Evolutionary conservation across 2,888 invertebrate genomes (phyloP).

Genomic region (Pyrrhia umbra): DNA sequence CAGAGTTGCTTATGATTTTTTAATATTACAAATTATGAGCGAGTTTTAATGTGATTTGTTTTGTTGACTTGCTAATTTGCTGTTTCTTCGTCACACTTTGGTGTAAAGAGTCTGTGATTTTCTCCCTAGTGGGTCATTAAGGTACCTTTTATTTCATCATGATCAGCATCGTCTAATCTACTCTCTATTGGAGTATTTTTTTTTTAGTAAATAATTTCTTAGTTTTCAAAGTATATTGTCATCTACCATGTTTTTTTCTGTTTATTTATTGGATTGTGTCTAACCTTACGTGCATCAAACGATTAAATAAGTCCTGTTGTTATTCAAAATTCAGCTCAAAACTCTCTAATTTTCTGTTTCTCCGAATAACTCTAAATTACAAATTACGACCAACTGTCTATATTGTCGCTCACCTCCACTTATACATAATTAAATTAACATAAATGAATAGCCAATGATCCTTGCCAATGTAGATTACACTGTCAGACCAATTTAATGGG

Average conservation of each 20-base stretch:
- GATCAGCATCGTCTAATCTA: too few relatives aligned
- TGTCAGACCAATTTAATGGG: slow-evolving; percentile 15
- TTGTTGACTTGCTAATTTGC: not conserved
- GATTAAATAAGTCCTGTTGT: not conserved
- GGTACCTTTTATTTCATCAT: too few relatives aligned
- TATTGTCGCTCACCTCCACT: not conserved
- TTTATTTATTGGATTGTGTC: too few relatives aligned
- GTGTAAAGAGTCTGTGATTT: not conserved
- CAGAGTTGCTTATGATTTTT: too few relatives aligned
- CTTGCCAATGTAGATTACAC: slow-evolving; percentile 11
- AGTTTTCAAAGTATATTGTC: too few relatives aligned
- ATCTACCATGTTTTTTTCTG: too few relatives aligned
- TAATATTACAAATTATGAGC: not conserved
- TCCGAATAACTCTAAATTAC: not conserved
- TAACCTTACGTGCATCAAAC: not conserved
- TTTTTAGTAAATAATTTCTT: too few relatives aligned
- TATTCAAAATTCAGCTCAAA: not conserved
- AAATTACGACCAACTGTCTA: not conserved
- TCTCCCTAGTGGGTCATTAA: not conserved
- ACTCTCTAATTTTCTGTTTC: not conserved
- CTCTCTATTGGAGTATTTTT: too few relatives aligned
- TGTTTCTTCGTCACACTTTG: not conserved
- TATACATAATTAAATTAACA: slow-evolving; percentile 22
- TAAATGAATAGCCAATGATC: slow-evolving; percentile 23
- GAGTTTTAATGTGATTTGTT: not conserved